Evolutionary conservation across 2,113 vertebrate species (phyloP).

Genomic region (Xiphophorus maculatus): DNA sequence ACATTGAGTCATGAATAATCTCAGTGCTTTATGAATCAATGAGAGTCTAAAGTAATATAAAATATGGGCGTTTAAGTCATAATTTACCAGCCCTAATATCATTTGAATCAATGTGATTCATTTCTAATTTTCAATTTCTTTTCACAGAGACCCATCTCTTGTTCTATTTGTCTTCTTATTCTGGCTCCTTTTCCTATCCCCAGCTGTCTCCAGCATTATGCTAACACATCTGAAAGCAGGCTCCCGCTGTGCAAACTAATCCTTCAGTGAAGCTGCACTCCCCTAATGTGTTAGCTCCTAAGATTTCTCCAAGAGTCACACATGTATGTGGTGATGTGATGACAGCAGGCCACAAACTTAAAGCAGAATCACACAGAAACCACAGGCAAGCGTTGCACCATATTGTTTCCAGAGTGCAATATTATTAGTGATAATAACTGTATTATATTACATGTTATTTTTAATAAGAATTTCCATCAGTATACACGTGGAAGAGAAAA

Average conservation of each 20-base stretch:
- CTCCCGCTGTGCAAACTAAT: constrained; percentile 59
- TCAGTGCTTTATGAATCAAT: background rate
- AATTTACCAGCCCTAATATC: constrained; percentile 2
- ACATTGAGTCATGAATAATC: constrained; percentile 4
- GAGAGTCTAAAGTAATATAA: background rate
- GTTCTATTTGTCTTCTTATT: constrained; percentile 15
- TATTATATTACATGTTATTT: no score
- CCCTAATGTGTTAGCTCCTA: constrained; percentile 32
- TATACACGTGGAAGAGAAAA: no score
- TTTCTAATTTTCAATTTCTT: constrained; percentile 2
- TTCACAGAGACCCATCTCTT: constrained; percentile 2
- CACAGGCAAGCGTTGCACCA: background rate
- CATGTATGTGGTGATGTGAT: constrained; percentile 48
- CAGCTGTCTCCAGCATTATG: constrained; percentile 58
- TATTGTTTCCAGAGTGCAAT: no score
- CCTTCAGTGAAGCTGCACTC: constrained; percentile 44
- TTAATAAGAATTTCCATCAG: no score
- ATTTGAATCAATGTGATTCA: constrained; percentile 1
- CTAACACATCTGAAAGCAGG: constrained; percentile 62
- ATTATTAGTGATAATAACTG: no score
- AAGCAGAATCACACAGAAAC: constrained; percentile 27
- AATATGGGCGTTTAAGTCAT: constrained; percentile 14
- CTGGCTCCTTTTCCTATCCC: constrained; percentile 16
- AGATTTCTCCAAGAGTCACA: constrained; percentile 39
- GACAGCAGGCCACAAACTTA: constrained; percentile 52